Conservation (phyloP, 1,140 invertebrate genomes). For the Bombus cullumanus region DNA sequence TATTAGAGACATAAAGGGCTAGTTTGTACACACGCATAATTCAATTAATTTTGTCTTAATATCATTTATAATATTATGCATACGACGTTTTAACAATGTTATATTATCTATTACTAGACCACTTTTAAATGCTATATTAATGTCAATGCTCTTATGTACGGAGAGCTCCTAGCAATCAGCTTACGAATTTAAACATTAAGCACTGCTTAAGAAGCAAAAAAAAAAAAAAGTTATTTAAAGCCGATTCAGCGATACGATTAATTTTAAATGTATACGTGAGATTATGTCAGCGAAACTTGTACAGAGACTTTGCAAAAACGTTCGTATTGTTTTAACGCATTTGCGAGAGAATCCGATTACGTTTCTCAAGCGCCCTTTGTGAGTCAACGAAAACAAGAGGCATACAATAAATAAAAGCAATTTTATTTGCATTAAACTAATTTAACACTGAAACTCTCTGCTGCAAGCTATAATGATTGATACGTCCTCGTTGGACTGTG, state of each 20-base stretch:
- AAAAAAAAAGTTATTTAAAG: background rate
- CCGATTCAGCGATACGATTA: background rate
- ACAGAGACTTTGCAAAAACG: too few relatives aligned
- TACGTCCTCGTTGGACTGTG: background rate
- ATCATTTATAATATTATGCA: too few relatives aligned
- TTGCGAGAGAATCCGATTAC: background rate
- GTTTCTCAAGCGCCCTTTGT: background rate
- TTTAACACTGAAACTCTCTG: background rate
- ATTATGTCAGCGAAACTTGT: background rate
- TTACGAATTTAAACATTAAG: background rate
- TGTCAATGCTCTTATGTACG: background rate
- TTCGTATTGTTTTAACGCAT: background rate
- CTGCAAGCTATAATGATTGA: background rate
- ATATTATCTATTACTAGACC: background rate
- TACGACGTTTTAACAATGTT: background rate
- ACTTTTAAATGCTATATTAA: background rate
- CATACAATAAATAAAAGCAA: background rate
- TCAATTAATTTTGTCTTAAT: too few relatives aligned
- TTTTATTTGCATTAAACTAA: background rate
- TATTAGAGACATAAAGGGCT: too few relatives aligned
- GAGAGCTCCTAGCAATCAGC: background rate
- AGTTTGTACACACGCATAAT: too few relatives aligned
- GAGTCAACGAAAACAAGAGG: background rate
- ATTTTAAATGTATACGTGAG: background rate
- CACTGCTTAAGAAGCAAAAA: background rate